These are phyloP conservation scores for Sphyrna mokarran DNA, from an alignment of 2,113 vertebrate genomes.

Conservation along the genomic window DNA sequence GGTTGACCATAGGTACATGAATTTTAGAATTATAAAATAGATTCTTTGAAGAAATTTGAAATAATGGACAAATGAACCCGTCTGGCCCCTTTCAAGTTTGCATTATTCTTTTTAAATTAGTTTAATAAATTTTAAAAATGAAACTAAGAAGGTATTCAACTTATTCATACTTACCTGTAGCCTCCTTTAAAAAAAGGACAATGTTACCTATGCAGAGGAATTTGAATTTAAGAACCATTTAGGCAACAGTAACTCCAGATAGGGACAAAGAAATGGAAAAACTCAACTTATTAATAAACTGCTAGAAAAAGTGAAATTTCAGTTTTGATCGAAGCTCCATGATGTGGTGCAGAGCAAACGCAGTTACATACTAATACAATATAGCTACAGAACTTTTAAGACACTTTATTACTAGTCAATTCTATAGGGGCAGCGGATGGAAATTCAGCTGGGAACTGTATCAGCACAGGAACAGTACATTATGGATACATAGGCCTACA, in stretches of 20 bases:
- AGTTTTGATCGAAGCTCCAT: neutral
- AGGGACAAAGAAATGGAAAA: neutral
- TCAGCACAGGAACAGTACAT: neutral
- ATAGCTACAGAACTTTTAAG: constrained; percentile 21
- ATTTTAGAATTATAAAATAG: neutral
- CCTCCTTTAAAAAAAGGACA: neutral
- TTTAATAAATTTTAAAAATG: neutral
- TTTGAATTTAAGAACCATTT: neutral
- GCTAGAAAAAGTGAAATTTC: neutral
- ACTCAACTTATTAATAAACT: neutral
- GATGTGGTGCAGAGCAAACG: constrained; percentile 14
- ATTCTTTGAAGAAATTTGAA: neutral
- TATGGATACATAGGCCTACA: neutral
- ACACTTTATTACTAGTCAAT: constrained; percentile 34
- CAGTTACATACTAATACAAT: constrained; percentile 31
- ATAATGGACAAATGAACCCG: neutral
- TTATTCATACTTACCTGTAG: neutral
- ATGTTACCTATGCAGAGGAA: neutral
- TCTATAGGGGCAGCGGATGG: constrained; percentile 25
- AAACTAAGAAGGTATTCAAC: neutral
- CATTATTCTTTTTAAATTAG: neutral
- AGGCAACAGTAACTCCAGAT: neutral
- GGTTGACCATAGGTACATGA: neutral
- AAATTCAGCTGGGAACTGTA: constrained; percentile 28
- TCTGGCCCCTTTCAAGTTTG: neutral